phyloP scores from a whole-genome alignment of 2,888 invertebrate genomes.

The Blastobasis adustella region DNA sequence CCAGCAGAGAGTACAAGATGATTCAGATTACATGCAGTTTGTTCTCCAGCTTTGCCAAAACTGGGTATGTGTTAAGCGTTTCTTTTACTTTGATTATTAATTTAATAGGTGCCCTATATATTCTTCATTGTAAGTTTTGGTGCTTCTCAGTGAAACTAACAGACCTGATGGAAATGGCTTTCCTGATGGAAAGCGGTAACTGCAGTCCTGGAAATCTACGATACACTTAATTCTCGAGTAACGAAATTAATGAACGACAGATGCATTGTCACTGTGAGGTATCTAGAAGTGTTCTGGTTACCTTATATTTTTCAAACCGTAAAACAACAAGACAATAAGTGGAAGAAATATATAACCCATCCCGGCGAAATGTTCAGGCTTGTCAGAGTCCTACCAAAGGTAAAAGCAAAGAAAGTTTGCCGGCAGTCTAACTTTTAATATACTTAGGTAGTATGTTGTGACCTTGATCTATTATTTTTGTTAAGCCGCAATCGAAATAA shows the following conservation, averaged over 20 bases:
- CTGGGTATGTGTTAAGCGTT: constrained; percentile 31
- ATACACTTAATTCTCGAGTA: neutral
- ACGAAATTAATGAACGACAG: neutral
- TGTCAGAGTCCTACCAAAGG: too few relatives aligned
- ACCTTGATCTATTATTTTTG: too few relatives aligned
- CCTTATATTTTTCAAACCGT: too few relatives aligned
- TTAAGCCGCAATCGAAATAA: too few relatives aligned
- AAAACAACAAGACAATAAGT: too few relatives aligned
- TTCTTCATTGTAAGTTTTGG: neutral
- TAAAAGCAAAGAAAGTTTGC: too few relatives aligned
- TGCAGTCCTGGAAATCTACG: neutral
- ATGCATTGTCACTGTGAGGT: too few relatives aligned
- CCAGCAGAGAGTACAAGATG: constrained; percentile 30
- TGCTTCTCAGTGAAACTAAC: neutral
- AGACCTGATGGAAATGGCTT: neutral
- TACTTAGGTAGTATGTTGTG: too few relatives aligned
- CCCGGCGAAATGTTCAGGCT: too few relatives aligned
- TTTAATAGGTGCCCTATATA: neutral
- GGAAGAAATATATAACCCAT: too few relatives aligned
- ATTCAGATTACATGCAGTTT: constrained; percentile 35
- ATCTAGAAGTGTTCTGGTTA: too few relatives aligned
- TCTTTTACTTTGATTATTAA: neutral
- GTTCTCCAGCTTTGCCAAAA: constrained; percentile 49
- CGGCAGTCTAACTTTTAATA: too few relatives aligned
- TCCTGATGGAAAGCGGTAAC: neutral